Base-by-base conservation (phyloP, 2,113 vertebrate species). In the Lophius piscatorius region DNA sequence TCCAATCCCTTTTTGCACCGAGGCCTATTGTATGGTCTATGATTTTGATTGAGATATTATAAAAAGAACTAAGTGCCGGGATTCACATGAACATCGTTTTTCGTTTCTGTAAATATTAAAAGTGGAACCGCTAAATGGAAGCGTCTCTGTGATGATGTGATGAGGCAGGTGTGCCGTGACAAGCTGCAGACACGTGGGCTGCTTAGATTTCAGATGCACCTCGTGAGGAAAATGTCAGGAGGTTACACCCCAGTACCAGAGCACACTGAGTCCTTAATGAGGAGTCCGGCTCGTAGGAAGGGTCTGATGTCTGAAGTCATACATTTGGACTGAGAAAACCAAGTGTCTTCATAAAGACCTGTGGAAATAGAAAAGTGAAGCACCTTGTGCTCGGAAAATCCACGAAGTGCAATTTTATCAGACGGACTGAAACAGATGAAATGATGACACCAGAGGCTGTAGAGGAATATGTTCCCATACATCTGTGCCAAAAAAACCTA, bases 131-230 rank as follows among this genome's bases (percentile, higher is more conserved):
- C 28, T 48, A 18, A 68, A 78, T 29, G 33, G 20, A 51, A 40
- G 18, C 6, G 13, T 61, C 11, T 35, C 21, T 59, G 50, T 22
- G 47, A n/a, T 39, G 52, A 46, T 49, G 47, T 52, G 60, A 59
- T 50, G 74, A 76, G 60, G 74, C 76, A 70, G 66, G 38, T 73
- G 71, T 16, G 48, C 56, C 68, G 38, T 64, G 77, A 57, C 52
- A 57, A 50, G 23, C 20, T 54, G 63, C 45, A 11, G 65, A 67
- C 65, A 72, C 54, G 55, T 35, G 59, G 54, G 44, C 31, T 23
- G 63, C 16, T 85, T 64, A 29, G 54, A 73, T 89, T 86, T 87
- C 87, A 81, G 55, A 59, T 59, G 21, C 46, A 57, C 24, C 33
- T 35, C 31, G 14, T 33, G 52, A 16, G 17, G 50, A 42, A 79